Evolutionary conservation across 1,140 invertebrate species (phyloP), one percentile per base, ranked within the genome.

Genomic region (Augochlora pura): DNA sequence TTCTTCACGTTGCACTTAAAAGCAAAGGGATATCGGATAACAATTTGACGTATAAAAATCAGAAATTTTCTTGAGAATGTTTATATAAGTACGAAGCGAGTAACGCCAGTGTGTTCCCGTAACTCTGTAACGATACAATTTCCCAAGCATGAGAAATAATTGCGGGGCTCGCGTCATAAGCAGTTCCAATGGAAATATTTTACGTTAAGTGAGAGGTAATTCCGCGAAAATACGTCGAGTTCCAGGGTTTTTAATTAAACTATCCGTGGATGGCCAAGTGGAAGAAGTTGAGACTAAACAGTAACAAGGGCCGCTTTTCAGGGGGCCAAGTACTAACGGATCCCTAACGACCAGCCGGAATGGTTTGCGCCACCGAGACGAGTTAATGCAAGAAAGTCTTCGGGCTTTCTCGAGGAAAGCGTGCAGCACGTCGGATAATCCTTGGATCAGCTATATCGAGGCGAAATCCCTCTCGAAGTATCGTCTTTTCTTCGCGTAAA

Each of bases 381-480:
- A 90, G 86, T 90, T 90, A 91, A 91, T 88, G 89, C 85, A 88
- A 87, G 77, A 79, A 84, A 84, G 76, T 82, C 79, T 65, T 63
- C 21, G 64, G 74, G 77, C 68, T 84, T 83, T 71, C 69, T 42
- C 68, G 18, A 62, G 49, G 77, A 67, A 79, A 82, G 80, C 69
- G 80, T 76, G 62, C 68, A 52, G 54, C 73, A 49, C 70, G 65
- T 79, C 38, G 86, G 87, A 85, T 89, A 88, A 89, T 88, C 86
- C 83, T 46, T 64, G 75, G 82, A 80, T 83, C 75, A 75, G 78
- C 69, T 78, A 79, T 84, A 86, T 86, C 65, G 76, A 62, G 73
- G 59, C 70, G 76, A 78, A 86, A 87, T 81, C 73, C 75, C 69
- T 59, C 66, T 70, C 69, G 49, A 78, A 77, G 78, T 75, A 69